These are phyloP conservation scores for Muntiacus muntjak DNA, from an alignment of 2,113 vertebrate species.

Conservation along the genomic window DNA sequence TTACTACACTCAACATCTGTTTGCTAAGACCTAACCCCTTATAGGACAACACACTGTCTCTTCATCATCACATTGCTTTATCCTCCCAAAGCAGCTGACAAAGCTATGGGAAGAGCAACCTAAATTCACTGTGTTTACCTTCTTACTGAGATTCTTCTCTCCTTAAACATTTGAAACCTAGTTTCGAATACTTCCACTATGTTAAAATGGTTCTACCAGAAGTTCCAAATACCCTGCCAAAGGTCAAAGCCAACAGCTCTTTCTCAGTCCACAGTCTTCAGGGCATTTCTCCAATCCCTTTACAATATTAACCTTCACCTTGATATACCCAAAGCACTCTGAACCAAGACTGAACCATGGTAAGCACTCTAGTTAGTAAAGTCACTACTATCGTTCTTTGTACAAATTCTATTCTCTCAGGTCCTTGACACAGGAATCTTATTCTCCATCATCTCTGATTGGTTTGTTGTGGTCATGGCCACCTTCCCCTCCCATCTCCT, in stretches of 20 bases:
- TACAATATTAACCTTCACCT: neutral
- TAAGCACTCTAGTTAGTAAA: neutral
- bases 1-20: neutral
- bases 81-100: neutral
- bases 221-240: neutral
- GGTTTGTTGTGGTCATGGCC: neutral
- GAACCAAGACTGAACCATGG: neutral
- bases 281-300: neutral
- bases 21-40: neutral
- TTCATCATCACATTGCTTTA: neutral
- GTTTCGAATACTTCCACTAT: neutral
- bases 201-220: neutral
- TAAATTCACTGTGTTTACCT: neutral
- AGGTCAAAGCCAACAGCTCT: neutral
- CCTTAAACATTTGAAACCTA: neutral
- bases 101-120: neutral
- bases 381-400: neutral
- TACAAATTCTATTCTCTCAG: neutral
- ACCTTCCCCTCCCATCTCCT: neutral
- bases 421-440: neutral
- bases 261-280: neutral
- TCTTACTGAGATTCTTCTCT: neutral
- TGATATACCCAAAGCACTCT: neutral
- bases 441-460: neutral
- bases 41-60: neutral